Evolutionary conservation across 1,140 invertebrate species (phyloP).

Genomic region (Phenacoccus solenopsis): DNA sequence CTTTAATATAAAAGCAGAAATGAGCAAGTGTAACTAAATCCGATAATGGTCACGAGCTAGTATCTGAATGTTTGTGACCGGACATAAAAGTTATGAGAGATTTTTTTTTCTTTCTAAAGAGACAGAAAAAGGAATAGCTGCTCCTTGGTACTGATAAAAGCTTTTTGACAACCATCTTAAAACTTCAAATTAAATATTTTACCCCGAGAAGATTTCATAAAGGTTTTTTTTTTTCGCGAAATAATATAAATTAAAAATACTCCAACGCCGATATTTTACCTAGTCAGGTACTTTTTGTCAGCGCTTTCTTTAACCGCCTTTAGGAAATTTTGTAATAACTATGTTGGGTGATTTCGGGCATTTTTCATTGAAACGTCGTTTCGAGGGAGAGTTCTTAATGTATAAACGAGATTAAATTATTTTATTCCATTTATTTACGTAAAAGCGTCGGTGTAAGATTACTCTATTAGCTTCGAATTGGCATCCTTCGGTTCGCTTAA

Average conservation of each 20-base stretch:
- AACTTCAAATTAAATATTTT: not conserved
- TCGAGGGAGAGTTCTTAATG: not conserved
- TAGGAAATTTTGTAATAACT: no score
- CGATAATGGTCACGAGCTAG: not conserved
- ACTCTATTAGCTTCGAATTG: not conserved
- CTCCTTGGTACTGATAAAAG: not conserved
- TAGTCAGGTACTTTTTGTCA: no score
- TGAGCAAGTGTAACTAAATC: not conserved
- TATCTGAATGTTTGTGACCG: not conserved
- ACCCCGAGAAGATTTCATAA: not conserved
- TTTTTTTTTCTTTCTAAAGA: no score
- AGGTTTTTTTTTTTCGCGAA: not conserved
- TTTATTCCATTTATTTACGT: not conserved
- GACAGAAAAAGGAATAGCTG: not conserved
- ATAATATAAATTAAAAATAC: not conserved
- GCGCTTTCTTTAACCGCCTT: no score
- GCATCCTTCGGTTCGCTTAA: not conserved
- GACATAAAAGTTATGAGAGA: not conserved
- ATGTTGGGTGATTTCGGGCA: no score
- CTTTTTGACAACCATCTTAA: not conserved
- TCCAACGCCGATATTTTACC: no score
- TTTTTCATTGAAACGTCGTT: no score
- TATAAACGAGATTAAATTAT: not conserved
- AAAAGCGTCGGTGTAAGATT: not conserved
- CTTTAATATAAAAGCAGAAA: not conserved